Conservation (phyloP, 2,113 vertebrate species). For the Miniopterus natalensis region DNA sequence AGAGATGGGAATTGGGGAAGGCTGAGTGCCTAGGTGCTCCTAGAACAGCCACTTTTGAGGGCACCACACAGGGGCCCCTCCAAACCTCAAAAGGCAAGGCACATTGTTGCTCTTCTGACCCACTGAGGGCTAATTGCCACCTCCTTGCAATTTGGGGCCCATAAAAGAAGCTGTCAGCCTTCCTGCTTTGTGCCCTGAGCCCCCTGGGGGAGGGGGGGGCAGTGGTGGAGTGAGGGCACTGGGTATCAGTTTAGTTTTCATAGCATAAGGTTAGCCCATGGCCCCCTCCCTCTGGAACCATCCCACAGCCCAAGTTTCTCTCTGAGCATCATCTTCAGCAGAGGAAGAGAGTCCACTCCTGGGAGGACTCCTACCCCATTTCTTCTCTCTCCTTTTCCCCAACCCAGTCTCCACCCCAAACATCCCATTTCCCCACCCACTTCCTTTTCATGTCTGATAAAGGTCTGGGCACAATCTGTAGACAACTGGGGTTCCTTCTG, state of each 20-base stretch:
- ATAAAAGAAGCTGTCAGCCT: conserved; percentile 46
- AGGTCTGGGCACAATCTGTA: background rate
- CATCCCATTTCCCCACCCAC: background rate
- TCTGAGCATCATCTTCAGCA: background rate
- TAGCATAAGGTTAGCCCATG: background rate
- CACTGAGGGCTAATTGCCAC: conserved; percentile 69
- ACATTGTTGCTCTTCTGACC: conserved; percentile 47
- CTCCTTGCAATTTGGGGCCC: conserved; percentile 44
- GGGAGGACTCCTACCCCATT: background rate
- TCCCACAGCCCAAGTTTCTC: background rate
- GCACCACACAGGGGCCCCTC: background rate
- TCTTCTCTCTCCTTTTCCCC: background rate
- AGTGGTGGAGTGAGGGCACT: too few relatives aligned
- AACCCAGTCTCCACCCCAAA: background rate
- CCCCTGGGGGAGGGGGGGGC: background rate
- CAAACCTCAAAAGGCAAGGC: background rate
- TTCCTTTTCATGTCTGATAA: conserved; percentile 52
- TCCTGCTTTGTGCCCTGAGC: background rate
- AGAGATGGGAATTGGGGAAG: background rate
- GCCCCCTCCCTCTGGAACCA: background rate
- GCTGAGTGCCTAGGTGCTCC: background rate
- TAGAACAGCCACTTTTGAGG: background rate
- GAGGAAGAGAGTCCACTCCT: background rate
- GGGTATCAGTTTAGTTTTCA: background rate
- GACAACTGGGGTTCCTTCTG: background rate